phyloP scores from a whole-genome alignment of 2,888 invertebrate genomes.

The Parnassius apollo region DNA sequence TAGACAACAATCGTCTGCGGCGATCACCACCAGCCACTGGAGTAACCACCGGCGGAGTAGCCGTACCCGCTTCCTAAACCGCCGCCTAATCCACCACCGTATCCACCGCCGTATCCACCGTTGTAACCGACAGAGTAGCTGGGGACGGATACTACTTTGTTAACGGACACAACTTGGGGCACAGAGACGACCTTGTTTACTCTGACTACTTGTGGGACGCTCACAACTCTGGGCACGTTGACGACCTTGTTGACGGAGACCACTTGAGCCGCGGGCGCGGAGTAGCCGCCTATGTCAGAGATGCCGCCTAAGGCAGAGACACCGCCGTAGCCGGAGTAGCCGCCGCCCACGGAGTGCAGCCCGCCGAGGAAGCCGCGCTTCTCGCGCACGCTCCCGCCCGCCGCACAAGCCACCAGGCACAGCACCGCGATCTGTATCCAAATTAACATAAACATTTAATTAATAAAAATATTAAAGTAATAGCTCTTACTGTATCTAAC shows the following conservation, averaged over 20 bases:
- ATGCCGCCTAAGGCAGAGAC: constrained; percentile 17
- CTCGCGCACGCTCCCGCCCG: constrained; percentile 20
- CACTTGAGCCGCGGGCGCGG: constrained; percentile 20
- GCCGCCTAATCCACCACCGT: constrained; percentile 24
- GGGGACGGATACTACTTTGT: constrained; percentile 47
- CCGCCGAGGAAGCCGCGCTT: constrained; percentile 26
- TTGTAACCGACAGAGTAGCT: constrained; percentile 32
- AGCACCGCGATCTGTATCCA: constrained; percentile 11
- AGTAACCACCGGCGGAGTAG: neutral
- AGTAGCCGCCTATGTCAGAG: constrained; percentile 10
- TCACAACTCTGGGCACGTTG: constrained; percentile 46
- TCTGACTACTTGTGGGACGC: constrained; percentile 40
- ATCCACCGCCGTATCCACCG: constrained; percentile 8
- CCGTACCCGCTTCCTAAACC: neutral
- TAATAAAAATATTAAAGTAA: too few relatives aligned
- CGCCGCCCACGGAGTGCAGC: constrained; percentile 23
- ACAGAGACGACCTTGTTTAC: constrained; percentile 50
- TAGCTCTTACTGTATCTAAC: too few relatives aligned
- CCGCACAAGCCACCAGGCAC: constrained; percentile 23
- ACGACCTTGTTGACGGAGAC: constrained; percentile 33
- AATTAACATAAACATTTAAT: neutral
- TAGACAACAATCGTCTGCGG: constrained; percentile 16
- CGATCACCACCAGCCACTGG: constrained; percentile 43
- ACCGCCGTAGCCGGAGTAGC: constrained; percentile 32
- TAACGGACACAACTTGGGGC: constrained; percentile 48